phyloP scores from a whole-genome alignment of 2,113 vertebrate species.

The Chunga burmeisteri region DNA sequence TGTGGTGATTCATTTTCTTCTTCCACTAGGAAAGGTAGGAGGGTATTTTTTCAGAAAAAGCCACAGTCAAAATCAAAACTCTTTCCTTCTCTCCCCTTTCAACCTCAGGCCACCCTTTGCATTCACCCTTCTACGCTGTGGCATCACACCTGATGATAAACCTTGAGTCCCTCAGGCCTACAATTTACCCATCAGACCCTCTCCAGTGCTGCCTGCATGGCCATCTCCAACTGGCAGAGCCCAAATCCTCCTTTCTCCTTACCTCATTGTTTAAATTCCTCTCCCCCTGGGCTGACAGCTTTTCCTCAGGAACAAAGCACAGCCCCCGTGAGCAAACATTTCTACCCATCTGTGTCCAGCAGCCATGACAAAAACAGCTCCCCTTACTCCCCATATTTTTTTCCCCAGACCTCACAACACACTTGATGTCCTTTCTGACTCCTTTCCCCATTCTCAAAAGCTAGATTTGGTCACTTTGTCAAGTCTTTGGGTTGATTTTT shows the following conservation, averaged over 20 bases:
- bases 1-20: neutral
- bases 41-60: neutral
- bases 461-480: neutral
- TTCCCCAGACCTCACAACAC: neutral
- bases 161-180: neutral
- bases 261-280: constrained; percentile 21
- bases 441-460: neutral
- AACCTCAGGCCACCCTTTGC: neutral
- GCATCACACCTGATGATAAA: neutral
- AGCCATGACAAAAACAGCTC: neutral
- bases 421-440: neutral
- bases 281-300: neutral
- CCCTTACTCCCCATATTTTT: neutral
- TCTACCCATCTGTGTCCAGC: neutral
- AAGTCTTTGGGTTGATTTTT: neutral
- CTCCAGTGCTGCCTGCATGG: neutral
- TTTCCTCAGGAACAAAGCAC: neutral
- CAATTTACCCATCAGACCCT: neutral
- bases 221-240: neutral
- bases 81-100: neutral
- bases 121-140: neutral
- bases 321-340: neutral
- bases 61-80: neutral
- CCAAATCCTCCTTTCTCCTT: constrained; percentile 23
- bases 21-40: neutral